These are phyloP conservation scores for Sebastes schlegelii DNA, from an alignment of 2,113 vertebrate genomes.

Conservation along the genomic window DNA sequence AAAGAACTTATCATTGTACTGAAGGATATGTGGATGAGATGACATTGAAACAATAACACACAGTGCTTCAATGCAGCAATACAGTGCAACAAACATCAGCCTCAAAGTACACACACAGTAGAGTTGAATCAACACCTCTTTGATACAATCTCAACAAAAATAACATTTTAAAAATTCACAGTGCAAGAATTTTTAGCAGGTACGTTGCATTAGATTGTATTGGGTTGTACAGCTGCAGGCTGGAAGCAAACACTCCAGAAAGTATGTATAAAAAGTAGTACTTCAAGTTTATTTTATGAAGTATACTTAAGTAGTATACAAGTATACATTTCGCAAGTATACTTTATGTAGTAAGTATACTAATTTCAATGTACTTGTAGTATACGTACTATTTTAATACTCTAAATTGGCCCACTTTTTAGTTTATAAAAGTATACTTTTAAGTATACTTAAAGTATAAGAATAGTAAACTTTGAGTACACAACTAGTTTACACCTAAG, in stretches of 20 bases:
- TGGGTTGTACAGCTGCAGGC: background rate
- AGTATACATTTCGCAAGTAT: no score
- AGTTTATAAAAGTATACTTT: no score
- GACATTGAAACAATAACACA: background rate
- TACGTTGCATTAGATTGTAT: slow-evolving; percentile 13
- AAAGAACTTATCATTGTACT: background rate
- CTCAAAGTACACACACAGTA: background rate
- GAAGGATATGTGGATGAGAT: background rate
- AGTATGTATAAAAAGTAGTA: background rate
- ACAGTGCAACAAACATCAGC: background rate
- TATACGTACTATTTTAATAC: no score
- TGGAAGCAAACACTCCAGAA: background rate
- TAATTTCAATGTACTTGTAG: no score
- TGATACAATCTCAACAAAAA: slow-evolving; percentile 14
- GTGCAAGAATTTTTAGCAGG: background rate
- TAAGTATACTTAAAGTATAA: no score
- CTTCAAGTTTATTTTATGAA: no score
- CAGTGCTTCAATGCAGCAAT: background rate
- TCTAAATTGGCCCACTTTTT: no score
- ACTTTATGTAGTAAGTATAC: no score
- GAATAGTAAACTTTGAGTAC: no score
- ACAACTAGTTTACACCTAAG: no score
- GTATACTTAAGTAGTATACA: no score
- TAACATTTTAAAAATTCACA: background rate
- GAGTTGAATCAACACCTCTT: slow-evolving; percentile 17